These are phyloP conservation scores for Paramisgurnus dabryanus DNA, from an alignment of 2,113 vertebrate species.

Conservation along the genomic window DNA sequence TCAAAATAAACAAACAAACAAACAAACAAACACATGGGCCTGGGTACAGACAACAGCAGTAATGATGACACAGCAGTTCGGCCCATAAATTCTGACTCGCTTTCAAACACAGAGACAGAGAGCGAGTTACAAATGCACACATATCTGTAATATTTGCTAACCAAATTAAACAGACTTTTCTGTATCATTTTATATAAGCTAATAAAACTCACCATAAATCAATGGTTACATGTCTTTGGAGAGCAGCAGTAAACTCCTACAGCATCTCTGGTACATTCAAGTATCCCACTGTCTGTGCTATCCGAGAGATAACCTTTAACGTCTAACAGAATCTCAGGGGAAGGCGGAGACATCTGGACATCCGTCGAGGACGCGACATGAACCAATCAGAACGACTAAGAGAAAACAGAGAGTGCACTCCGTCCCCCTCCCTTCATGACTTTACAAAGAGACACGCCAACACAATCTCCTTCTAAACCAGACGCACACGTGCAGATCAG, in stretches of 20 bases:
- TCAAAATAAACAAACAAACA: constrained; percentile 2
- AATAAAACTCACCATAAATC: constrained; percentile 36
- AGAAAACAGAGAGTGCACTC: constrained; percentile 15
- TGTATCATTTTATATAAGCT: background rate
- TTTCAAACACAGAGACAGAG: constrained; percentile 7
- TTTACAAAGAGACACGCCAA: constrained; percentile 26
- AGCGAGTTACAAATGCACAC: background rate
- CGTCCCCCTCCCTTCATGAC: constrained; percentile 14
- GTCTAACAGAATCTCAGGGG: constrained; percentile 62
- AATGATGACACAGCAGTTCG: constrained; percentile 49
- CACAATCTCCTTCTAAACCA: constrained; percentile 17
- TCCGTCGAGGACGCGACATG: background rate
- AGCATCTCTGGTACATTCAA: background rate
- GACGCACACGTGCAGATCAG: constrained; percentile 11
- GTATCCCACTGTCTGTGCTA: constrained; percentile 24
- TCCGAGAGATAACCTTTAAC: constrained; percentile 56
- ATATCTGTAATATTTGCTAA: background rate
- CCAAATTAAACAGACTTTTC: background rate
- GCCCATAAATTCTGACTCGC: constrained; percentile 2
- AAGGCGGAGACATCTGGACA: constrained; percentile 52
- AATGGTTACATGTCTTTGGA: background rate
- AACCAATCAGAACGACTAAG: constrained; percentile 31
- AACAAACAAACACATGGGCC: constrained; percentile 10
- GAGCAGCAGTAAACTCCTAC: background rate
- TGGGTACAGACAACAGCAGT: background rate